These are phyloP conservation scores for Unio delphinus DNA, from an alignment of 2,888 invertebrate genomes.

Conservation along the genomic window DNA sequence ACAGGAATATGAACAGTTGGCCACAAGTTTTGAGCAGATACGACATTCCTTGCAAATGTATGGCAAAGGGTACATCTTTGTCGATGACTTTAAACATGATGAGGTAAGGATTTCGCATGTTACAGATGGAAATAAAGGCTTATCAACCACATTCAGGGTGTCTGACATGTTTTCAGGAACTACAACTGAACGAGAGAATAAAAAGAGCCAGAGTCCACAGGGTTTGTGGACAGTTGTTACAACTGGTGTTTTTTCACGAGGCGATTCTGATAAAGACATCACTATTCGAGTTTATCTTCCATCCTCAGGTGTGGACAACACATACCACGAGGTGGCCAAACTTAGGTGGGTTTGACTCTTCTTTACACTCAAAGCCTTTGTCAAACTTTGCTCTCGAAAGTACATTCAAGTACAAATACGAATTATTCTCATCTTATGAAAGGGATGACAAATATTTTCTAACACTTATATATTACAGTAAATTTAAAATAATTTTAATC, in stretches of 20 bases:
- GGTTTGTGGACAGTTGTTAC: constrained; percentile 41
- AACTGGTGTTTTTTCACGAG: constrained; percentile 26
- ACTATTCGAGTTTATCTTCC: constrained; percentile 44
- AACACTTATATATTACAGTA: too few species aligned
- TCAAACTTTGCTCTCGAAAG: too few species aligned
- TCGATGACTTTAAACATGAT: constrained; percentile 41
- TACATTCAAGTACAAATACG: too few species aligned
- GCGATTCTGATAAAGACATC: constrained; percentile 21
- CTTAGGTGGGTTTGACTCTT: constrained; percentile 36
- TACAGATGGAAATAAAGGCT: constrained; percentile 8
- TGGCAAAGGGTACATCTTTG: constrained; percentile 42
- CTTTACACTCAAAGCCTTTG: too few species aligned
- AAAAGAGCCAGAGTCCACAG: constrained; percentile 24
- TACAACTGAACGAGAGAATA: not conserved
- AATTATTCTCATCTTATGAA: too few species aligned
- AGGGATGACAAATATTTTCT: too few species aligned
- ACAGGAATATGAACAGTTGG: constrained; percentile 38
- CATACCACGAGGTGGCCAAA: constrained; percentile 52
- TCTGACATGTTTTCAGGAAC: constrained; percentile 9
- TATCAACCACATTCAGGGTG: constrained; percentile 19
- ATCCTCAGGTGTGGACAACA: constrained; percentile 35
- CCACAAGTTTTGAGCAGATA: constrained; percentile 40
- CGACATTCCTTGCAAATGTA: constrained; percentile 41
- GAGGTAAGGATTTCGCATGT: constrained; percentile 27
- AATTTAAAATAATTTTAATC: too few species aligned